Evolutionary conservation across 2,113 vertebrate species (phyloP).

Genomic region (Oenanthe oenanthe): DNA sequence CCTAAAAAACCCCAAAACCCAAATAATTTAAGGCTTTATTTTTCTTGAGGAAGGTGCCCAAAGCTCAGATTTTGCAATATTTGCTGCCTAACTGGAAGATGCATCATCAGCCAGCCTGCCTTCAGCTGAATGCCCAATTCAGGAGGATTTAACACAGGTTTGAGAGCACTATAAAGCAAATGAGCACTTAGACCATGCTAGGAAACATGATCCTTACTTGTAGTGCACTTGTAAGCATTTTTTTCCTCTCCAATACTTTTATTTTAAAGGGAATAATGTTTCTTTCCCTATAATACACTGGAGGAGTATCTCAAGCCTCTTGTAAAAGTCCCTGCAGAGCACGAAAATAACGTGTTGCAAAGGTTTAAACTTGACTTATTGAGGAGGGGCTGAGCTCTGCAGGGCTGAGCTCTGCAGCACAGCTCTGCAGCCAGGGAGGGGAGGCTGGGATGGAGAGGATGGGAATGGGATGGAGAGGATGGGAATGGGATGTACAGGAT

Average conservation of each 20-base stretch:
- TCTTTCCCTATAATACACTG: neutral
- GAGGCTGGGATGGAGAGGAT: neutral
- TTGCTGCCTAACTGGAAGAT: neutral
- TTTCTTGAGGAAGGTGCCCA: neutral
- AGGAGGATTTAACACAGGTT: neutral
- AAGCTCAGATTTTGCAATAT: neutral
- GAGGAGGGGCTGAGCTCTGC: neutral
- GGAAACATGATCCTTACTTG: neutral
- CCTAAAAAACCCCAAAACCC: neutral
- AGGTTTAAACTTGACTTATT: neutral
- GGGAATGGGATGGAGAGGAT: neutral
- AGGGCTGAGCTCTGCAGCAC: neutral
- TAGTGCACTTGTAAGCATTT: constrained; percentile 32
- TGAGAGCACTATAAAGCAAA: neutral
- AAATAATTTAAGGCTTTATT: fast-evolving
- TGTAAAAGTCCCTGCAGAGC: constrained; percentile 18
- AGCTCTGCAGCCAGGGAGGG: neutral
- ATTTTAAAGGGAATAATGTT: constrained; percentile 40
- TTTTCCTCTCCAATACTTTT: neutral
- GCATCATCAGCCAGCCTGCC: neutral
- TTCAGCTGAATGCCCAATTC: neutral
- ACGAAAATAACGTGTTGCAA: neutral
- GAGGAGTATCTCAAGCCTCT: constrained; percentile 40
- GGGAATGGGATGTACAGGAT: too few relatives aligned
- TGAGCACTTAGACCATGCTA: neutral